Evolutionary conservation across 2,797 vertebrate species (phyloP), one percentile per base, ranked within the genome.

Genomic region (Squalus acanthias): DNA sequence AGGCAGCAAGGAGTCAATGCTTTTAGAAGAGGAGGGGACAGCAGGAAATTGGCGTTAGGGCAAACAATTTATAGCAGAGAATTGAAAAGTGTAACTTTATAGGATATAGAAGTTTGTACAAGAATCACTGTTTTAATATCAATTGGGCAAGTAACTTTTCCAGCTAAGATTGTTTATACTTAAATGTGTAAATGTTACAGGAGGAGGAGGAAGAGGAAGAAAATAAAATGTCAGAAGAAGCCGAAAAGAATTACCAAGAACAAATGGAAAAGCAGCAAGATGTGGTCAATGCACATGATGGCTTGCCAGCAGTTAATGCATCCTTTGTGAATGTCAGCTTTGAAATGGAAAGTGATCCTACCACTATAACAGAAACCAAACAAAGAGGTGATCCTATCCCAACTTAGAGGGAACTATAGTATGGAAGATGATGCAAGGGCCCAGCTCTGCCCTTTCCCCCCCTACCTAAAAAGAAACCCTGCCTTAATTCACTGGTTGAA

Each of bases 161-260:
- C 20, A 93, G 33, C 8, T 33, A 72, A 72, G 17, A 33, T 29
- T 76, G 29, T 17, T 95, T 33, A 57, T 95, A 76, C 53, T 50
- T 67, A 29, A 95, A 95, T 50, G 10, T 95, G 39, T 95, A 95
- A 95, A 95, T 95, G 94, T 95, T 0, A 93, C 97, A 99, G 99
- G 98, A 98, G 96, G 99, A 99, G 96, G 98, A 99, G 20, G 98
- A 99, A 53, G 98, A 98, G 3, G 98, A 99, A 97, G 99, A 99
- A 97, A 99, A 98, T 96, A 98, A 97, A 20, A 98, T 99, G 98
- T 99, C 99, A 20, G 99, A 99, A 97, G 98, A 98, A 97, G 99
- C 98, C 0, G 99, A 99, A 96, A 98, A 97, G 88, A 97, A 97
- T 92, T 98, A 98, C 63, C 98, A 98, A 96, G 98, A 98, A 88